Base-by-base conservation (phyloP, 1,140 invertebrate species). In the Neodiprion fabricii region DNA sequence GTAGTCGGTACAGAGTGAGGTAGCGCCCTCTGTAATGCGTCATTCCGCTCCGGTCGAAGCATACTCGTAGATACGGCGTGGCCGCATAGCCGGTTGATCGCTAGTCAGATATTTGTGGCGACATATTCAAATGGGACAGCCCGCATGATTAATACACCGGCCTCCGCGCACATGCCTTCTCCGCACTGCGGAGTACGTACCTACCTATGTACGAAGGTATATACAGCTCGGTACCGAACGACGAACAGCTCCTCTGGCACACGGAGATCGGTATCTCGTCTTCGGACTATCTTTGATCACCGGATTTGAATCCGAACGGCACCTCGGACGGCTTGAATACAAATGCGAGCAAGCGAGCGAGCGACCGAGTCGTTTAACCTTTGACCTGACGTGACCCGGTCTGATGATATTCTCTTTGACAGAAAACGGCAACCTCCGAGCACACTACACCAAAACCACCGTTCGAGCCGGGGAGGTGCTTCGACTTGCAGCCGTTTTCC, bases 361-460 rank as follows among this genome's bases (percentile, higher is more conserved):
- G 28, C 28, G 28, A 40, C 28, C 1, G 28, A 40, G 28, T 40
- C 28, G 28, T 40, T 40, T 40, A 40, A 40, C 28, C 28, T 40
- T 40, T 40, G 28, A 40, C 28, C 28, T 40, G 28, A 40, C 28
- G 28, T 61, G 53, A 61, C 53, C 53, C 53, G 28, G 28, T 40
- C 28, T 40, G 28, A 40, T 40, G 28, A 40, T 65, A 14, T 69
- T 69, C 40, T 21, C 81, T 67, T 74, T 85, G 73, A 21, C 75
- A 88, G 86, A 88, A 72, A 86, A 86, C 67, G 86, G 86, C 17
- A 88, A 88, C 69, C 75, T 88, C 21, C 78, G 86, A 40, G 86
- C 86, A 1, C 89, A 89, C 48, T 90, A 89, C 70, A 87, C 83
- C 14, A 90, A 89, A 77, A 89, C 87, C 14, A 86, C 82, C 9